Evolutionary conservation across 2,888 invertebrate genomes (phyloP).

Genomic region (Aphidius colemani): DNA sequence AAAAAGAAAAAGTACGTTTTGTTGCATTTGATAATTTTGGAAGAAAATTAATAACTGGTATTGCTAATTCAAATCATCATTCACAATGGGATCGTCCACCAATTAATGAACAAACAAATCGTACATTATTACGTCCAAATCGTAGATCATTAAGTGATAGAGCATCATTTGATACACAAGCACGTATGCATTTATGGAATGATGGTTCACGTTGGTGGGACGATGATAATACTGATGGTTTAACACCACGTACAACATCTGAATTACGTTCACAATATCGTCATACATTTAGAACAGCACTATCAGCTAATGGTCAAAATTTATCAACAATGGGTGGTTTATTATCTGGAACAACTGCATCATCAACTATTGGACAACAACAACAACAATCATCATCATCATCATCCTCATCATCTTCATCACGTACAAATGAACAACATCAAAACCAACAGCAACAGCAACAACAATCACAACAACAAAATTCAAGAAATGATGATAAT

Average conservation of each 20-base stretch:
- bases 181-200: slow-evolving; percentile 1
- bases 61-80: slow-evolving; percentile 67
- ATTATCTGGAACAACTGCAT: neutral
- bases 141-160: slow-evolving; percentile 22
- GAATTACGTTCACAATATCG: neutral
- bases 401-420: too few species aligned
- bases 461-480: too few species aligned
- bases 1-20: slow-evolving; percentile 81
- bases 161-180: neutral
- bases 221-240: neutral
- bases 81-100: slow-evolving; percentile 63
- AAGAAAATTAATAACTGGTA: slow-evolving; percentile 82
- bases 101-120: slow-evolving; percentile 35
- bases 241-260: neutral
- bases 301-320: neutral
- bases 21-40: slow-evolving; percentile 84
- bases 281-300: neutral
- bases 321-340: neutral
- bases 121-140: slow-evolving; percentile 30
- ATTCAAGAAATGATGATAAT: too few species aligned
- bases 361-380: too few species aligned
- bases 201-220: neutral
- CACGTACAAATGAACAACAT: too few species aligned
- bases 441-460: too few species aligned
- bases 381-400: too few species aligned